phyloP scores from a whole-genome alignment of 2,113 vertebrate genomes.

The Acanthisitta chloris region DNA sequence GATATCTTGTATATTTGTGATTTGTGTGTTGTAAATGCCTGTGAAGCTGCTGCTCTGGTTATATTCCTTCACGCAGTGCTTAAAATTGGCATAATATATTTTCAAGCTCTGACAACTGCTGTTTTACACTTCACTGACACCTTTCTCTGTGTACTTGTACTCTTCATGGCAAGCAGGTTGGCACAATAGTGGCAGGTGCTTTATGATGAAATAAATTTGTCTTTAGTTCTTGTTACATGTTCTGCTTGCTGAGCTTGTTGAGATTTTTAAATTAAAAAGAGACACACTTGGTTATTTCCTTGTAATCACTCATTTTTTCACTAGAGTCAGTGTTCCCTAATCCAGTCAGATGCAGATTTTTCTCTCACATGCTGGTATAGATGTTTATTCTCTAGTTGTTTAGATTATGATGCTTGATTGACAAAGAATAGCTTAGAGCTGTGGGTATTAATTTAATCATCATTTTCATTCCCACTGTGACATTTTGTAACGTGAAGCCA shows the following conservation, averaged over 20 bases:
- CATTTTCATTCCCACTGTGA: background rate
- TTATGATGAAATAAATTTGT: slow-evolving; percentile 30
- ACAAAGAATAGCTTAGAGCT: background rate
- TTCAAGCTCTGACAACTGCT: background rate
- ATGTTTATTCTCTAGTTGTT: background rate
- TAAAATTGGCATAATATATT: background rate
- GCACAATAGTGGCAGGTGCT: background rate
- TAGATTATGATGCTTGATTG: background rate
- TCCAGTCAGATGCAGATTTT: background rate
- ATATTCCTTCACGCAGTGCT: background rate
- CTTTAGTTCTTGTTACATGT: background rate
- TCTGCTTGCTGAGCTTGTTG: background rate
- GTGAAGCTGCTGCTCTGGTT: background rate
- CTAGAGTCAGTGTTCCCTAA: background rate
- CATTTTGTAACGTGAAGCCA: background rate
- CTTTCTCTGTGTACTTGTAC: background rate
- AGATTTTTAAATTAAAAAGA: slow-evolving; percentile 13
- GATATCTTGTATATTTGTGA: background rate
- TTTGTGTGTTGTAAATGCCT: background rate
- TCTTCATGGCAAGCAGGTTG: background rate
- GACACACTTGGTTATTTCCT: background rate
- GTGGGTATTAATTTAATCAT: background rate
- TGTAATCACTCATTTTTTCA: background rate
- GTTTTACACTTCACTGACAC: slow-evolving; percentile 9
- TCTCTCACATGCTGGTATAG: background rate